phyloP scores from a whole-genome alignment of 2,888 invertebrate genomes.

The Perizoma flavofasciatum region DNA sequence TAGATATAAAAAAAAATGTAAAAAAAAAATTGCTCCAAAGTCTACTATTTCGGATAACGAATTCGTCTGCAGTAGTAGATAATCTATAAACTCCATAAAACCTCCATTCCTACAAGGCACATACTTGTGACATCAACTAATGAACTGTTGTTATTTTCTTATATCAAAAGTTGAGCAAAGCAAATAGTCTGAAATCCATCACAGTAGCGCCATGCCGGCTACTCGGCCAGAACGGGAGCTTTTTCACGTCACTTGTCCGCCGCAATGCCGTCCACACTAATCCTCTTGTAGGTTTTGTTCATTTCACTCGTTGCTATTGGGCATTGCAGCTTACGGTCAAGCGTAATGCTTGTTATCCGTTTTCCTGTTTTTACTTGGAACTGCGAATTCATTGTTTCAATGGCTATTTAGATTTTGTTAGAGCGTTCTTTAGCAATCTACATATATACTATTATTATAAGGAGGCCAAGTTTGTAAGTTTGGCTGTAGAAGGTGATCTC shows the following conservation, averaged over 20 bases:
- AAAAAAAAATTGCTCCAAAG: too few species aligned
- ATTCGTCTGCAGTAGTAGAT: too few species aligned
- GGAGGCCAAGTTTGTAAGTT: too few species aligned
- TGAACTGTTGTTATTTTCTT: background rate
- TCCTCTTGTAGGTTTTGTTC: conserved; percentile 37
- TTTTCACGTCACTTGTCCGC: conserved; percentile 40
- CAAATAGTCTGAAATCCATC: conserved; percentile 28
- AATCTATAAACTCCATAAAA: too few species aligned
- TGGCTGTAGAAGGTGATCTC: too few species aligned
- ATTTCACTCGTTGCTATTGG: conserved; percentile 24
- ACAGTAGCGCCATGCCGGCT: conserved; percentile 26
- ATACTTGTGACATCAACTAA: background rate
- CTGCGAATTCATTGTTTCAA: background rate
- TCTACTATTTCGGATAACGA: too few species aligned
- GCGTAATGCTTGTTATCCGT: conserved; percentile 18
- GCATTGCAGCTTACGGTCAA: conserved; percentile 12
- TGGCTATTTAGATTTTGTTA: background rate
- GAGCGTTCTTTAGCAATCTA: too few species aligned
- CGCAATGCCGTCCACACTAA: conserved; percentile 35
- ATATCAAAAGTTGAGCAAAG: conserved; percentile 7
- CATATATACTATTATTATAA: too few species aligned
- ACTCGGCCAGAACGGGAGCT: conserved; percentile 31
- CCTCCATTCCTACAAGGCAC: too few species aligned
- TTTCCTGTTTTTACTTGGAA: conserved; percentile 5
- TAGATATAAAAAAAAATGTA: too few species aligned